phyloP scores from a whole-genome alignment of 2,797 vertebrate genomes.

The Pseudocheirus occidentalis region DNA sequence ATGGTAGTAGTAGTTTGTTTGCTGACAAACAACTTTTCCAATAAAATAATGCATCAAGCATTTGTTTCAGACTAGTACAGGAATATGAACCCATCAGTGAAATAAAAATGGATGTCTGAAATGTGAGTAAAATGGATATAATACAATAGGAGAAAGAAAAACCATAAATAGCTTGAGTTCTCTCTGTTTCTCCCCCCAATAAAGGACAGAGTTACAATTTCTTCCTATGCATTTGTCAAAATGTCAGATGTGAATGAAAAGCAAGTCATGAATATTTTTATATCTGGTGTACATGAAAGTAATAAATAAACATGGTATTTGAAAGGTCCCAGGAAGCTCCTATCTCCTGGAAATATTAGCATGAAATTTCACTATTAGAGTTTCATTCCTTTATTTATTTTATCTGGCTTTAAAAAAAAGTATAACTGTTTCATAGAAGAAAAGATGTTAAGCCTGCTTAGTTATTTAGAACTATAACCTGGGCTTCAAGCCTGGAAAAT shows the following conservation, averaged over 20 bases:
- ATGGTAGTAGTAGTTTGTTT: not conserved
- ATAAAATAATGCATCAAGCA: not conserved
- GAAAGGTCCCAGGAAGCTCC: not conserved
- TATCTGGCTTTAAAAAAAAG: not conserved
- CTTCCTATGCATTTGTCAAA: not conserved
- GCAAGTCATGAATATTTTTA: not conserved
- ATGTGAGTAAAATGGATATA: conserved; percentile 18
- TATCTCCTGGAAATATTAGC: not conserved
- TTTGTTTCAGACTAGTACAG: not conserved
- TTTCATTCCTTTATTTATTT: not conserved
- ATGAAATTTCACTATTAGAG: not conserved
- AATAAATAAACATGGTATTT: not conserved
- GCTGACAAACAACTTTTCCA: not conserved
- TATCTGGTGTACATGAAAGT: not conserved
- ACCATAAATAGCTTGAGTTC: not conserved
- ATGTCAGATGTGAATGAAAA: not conserved
- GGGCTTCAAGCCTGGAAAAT: not conserved
- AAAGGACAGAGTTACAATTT: not conserved
- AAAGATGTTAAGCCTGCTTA: not conserved
- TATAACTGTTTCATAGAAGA: not conserved
- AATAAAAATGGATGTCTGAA: not conserved
- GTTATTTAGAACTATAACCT: not conserved
- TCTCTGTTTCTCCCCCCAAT: not conserved
- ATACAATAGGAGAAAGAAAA: not conserved
- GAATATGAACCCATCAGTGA: not conserved